phyloP scores from a whole-genome alignment of 1,140 invertebrate species.

The Drosophila pseudoobscura region DNA sequence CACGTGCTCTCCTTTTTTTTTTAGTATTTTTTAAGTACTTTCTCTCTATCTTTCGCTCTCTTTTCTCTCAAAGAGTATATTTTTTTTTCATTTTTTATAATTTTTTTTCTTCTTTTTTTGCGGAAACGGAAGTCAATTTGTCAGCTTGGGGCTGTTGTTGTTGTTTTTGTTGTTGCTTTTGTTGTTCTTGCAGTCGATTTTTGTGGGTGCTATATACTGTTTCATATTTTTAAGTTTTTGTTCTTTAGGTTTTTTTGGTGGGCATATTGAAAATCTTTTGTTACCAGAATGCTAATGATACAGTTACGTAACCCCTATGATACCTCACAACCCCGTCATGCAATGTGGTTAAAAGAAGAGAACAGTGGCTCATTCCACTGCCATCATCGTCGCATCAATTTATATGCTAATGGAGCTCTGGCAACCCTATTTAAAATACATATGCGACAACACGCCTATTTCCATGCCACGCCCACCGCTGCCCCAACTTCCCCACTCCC shows the following conservation, averaged over 20 bases:
- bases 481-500: neutral
- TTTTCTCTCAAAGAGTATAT: slow-evolving; percentile 21
- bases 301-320: slow-evolving; percentile 25
- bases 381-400: slow-evolving; percentile 63
- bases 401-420: slow-evolving; percentile 73
- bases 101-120: slow-evolving; percentile 35
- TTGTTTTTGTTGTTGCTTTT: slow-evolving; percentile 11
- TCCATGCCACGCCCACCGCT: slow-evolving; percentile 1
- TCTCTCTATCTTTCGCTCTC: neutral
- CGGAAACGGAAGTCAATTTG: slow-evolving; percentile 82
- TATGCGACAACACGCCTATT: slow-evolving; percentile 58
- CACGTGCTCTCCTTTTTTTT: slow-evolving; percentile 10
- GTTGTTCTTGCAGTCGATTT: neutral
- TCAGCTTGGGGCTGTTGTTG: slow-evolving; percentile 61
- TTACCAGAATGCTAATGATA: slow-evolving; percentile 45
- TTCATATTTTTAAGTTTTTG: no score
- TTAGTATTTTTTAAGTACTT: slow-evolving; percentile 44
- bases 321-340: no score
- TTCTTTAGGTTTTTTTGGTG: slow-evolving; percentile 23
- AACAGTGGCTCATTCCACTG: slow-evolving; percentile 44
- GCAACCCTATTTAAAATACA: slow-evolving; percentile 73
- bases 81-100: slow-evolving; percentile 16
- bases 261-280: slow-evolving; percentile 21
- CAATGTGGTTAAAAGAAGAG: slow-evolving; percentile 12
- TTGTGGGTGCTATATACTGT: no score